Percentiles rank a stretch among this genome's conserved stretches.
Evolutionary conservation across 2,113 vertebrate species (phyloP).

Genomic region (Columba janthina): DNA sequence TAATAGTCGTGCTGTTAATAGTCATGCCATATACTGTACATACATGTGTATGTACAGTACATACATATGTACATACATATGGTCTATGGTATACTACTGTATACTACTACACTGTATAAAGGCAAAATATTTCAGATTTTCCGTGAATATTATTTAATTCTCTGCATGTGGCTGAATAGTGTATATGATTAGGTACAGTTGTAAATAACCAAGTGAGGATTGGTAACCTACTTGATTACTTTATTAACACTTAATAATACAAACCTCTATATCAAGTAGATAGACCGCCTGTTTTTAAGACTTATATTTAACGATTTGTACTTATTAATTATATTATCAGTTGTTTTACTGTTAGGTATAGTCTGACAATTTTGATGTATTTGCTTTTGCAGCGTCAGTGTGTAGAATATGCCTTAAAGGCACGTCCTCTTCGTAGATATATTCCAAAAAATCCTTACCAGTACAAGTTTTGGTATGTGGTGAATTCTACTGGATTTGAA

Average conservation of each 20-base stretch:
- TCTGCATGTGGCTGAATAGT: background rate
- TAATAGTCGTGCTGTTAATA: background rate
- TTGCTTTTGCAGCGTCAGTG: slow-evolving; percentile 89
- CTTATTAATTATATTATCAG: background rate
- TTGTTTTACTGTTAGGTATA: background rate
- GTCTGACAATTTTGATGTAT: background rate
- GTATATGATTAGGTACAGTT: background rate
- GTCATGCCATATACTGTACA: background rate
- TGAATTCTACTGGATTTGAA: slow-evolving; percentile 98
- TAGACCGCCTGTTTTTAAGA: background rate
- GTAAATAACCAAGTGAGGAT: background rate
- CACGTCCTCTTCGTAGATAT: slow-evolving; percentile 92
- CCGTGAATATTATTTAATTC: background rate
- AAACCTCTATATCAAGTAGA: rapidly evolving
- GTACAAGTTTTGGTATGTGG: slow-evolving; percentile 99
- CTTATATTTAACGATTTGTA: background rate
- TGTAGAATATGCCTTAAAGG: slow-evolving; percentile 97
- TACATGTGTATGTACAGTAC: too few species aligned
- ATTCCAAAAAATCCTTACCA: slow-evolving; percentile 99
- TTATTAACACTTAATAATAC: background rate
- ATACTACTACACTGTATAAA: background rate
- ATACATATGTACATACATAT: too few species aligned
- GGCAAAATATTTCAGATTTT: background rate
- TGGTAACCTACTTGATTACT: background rate
- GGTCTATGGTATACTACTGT: background rate